Evolutionary conservation across 64 coral and sea anemone species (phyloP), one percentile per base, ranked within the genome.

Genomic region (Dendronephthya gigantea): DNA sequence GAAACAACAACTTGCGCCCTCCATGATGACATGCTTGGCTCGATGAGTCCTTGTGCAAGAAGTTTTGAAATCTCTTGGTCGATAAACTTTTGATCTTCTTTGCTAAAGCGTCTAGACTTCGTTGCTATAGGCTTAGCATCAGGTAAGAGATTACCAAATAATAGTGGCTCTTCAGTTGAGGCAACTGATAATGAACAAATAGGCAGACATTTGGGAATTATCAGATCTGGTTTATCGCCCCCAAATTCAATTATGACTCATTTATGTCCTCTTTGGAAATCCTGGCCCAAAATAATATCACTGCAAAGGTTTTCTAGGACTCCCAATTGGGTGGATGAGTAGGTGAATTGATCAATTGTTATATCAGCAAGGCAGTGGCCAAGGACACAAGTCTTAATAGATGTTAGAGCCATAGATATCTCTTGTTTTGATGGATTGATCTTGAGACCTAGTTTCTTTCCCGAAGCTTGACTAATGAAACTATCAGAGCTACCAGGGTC

Each of bases 291-390:
- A 37, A 90, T 90, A 16, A 90, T 68, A 62, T 90, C 83, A 76
- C 89, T 90, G 16, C 89, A 90, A 58, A 90, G 83, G 58, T 90
- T 50, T 15, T 90, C 84, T 33, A 90, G 83, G 27, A 90, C 89
- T 49, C 68, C 89, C 0, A 90, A 68, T 52, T 84, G 47, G 55
- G 86, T 23, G 74, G 83, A 90, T 32, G 40, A 66, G 12, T 90
- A 85, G 14, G 1, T 14, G 23, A 38, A 52, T 15, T 84, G 45
- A 83, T 86, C 59, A 17, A 86, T 32, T 16, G 31, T 70, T 58
- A 72, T 47, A 55, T 49, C 62, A 15, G 62, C n/a, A 87, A 87
- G 30, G 38, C 85, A 87, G 65, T 87, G 65, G 65, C 62, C 85
- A 87, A 87, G 40, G 51, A 87, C 43, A 40, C 65, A 27, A 29